phyloP scores from a whole-genome alignment of 2,888 invertebrate species.

The Spialia ferax region DNA sequence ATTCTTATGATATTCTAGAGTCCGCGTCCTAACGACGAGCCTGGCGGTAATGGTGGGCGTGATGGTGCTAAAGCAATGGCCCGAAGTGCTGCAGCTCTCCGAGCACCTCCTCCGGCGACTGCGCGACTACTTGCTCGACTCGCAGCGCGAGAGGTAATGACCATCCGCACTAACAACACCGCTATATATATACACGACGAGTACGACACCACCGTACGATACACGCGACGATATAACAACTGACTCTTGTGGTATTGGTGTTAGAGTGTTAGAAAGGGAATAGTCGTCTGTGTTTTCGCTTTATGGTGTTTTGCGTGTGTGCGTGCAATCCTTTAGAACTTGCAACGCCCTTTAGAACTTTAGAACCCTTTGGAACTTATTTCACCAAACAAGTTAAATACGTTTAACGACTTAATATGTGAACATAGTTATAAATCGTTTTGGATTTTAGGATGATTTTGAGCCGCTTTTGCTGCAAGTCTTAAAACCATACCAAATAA shows the following conservation, averaged over 20 bases:
- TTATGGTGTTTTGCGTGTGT: neutral
- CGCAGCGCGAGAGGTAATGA: conserved; percentile 86
- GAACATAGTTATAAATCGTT: too few species aligned
- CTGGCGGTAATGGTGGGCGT: conserved; percentile 93
- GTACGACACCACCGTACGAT: neutral
- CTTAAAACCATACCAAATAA: too few species aligned
- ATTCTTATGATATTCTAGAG: conserved; percentile 87
- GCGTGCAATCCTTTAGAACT: neutral
- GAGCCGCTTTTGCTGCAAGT: too few species aligned
- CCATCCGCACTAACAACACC: conserved; percentile 15
- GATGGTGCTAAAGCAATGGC: conserved; percentile 96
- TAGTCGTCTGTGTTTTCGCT: neutral
- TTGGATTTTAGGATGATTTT: too few species aligned
- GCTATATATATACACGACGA: neutral
- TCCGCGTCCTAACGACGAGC: conserved; percentile 94
- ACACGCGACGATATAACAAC: neutral
- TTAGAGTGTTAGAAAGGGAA: neutral
- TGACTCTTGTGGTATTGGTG: neutral
- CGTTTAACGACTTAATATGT: too few species aligned
- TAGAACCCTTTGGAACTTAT: too few species aligned
- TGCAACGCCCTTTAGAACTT: too few species aligned
- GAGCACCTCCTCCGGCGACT: conserved; percentile 92
- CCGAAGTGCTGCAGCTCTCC: conserved; percentile 94
- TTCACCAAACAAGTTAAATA: too few species aligned
- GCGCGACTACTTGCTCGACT: conserved; percentile 92